Evolutionary conservation across 2,113 vertebrate species (phyloP).

Genomic region (Ophthalmolycus amberensis): DNA sequence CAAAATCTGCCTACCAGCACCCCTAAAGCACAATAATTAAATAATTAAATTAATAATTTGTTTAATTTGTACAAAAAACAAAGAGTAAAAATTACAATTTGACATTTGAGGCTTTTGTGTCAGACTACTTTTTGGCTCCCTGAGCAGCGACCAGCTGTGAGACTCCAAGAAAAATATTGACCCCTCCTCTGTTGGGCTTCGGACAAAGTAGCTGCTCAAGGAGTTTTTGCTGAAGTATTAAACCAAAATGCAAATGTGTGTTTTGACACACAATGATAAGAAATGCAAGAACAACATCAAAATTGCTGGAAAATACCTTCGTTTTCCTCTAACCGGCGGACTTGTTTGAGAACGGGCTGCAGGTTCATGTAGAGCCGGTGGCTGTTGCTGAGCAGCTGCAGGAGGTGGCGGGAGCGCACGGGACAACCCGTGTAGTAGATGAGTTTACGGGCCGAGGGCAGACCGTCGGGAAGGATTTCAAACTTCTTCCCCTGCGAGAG

Average conservation of each 20-base stretch:
- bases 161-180: too few relatives aligned
- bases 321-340: slow-evolving; percentile 93
- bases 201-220: neutral
- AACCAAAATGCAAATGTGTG: neutral
- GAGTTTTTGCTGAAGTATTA: neutral
- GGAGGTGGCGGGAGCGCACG: slow-evolving; percentile 92
- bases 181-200: neutral
- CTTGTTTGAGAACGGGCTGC: slow-evolving; percentile 94
- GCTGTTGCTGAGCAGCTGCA: slow-evolving; percentile 97
- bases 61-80: neutral
- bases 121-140: neutral
- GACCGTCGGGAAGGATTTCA: slow-evolving; percentile 95
- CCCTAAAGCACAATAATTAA: neutral
- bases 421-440: slow-evolving; percentile 98
- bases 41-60: neutral
- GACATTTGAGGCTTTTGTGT: neutral
- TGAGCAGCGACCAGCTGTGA: neutral
- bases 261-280: neutral
- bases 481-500: slow-evolving; percentile 94
- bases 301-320: slow-evolving; percentile 86
- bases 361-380: slow-evolving; percentile 99
- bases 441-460: slow-evolving; percentile 95
- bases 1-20: neutral
- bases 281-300: neutral
- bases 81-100: neutral